phyloP scores from a whole-genome alignment of 1,140 invertebrate genomes.

The Chelonus insularis region DNA sequence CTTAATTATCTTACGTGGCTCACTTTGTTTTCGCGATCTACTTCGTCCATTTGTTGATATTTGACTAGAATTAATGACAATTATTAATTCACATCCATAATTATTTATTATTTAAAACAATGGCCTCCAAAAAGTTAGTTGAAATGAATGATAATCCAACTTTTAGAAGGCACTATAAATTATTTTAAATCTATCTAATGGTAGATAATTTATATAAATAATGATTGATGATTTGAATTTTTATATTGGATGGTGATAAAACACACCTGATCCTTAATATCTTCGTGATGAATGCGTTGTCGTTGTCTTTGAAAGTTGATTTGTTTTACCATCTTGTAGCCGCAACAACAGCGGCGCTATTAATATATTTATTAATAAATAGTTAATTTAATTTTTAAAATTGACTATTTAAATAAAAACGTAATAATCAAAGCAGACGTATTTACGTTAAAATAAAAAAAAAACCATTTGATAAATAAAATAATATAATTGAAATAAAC shows the following conservation, averaged over 20 bases:
- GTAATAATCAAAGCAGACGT: slow-evolving; percentile 13
- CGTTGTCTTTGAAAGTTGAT: slow-evolving; percentile 18
- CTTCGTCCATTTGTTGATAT: slow-evolving; percentile 28
- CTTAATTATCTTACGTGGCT: slow-evolving; percentile 50
- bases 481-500: slow-evolving; percentile 8
- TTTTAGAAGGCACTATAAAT: too few species aligned
- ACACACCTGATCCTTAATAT: slow-evolving; percentile 35
- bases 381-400: slow-evolving; percentile 42
- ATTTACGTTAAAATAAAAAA: slow-evolving; percentile 18
- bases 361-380: slow-evolving; percentile 44
- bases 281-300: slow-evolving; percentile 21
- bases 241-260: background rate
- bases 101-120: too few species aligned
- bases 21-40: slow-evolving; percentile 56
- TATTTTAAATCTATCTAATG: too few species aligned
- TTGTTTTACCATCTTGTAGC: slow-evolving; percentile 58
- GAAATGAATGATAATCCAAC: too few species aligned
- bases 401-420: background rate
- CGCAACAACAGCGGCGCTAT: slow-evolving; percentile 59
- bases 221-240: too few species aligned
- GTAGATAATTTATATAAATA: too few species aligned
- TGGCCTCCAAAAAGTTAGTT: too few species aligned
- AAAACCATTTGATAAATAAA: slow-evolving; percentile 24
- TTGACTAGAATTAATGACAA: too few species aligned
- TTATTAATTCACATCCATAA: too few species aligned